Percentiles rank a stretch among this genome's conserved stretches.
Evolutionary conservation across 2,797 vertebrate species (phyloP).

Genomic region (Vespertilio murinus): DNA sequence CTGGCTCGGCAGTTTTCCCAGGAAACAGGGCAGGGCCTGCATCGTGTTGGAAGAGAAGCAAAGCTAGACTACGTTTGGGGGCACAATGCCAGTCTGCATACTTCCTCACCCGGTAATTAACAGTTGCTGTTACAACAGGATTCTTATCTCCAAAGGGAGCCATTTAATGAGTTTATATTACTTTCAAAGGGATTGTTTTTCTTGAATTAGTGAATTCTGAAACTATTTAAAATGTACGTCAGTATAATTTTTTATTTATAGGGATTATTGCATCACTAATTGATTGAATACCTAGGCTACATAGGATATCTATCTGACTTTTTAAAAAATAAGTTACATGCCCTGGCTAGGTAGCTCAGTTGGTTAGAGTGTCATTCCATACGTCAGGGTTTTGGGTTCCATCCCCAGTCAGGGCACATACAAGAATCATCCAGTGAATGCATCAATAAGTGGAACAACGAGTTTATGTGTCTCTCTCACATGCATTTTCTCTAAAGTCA

Average conservation of each 20-base stretch:
- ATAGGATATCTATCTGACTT: conserved; percentile 18
- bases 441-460: background rate
- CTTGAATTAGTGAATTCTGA: background rate
- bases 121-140: background rate
- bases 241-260: conserved; percentile 25
- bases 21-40: background rate
- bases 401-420: background rate
- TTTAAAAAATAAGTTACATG: background rate
- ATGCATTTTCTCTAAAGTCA: background rate
- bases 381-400: background rate
- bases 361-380: background rate
- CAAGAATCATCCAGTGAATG: background rate
- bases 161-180: conserved; percentile 8
- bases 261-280: background rate
- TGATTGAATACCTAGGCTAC: background rate
- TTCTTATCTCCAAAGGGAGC: background rate
- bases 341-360: background rate
- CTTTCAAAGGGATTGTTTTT: conserved; percentile 29
- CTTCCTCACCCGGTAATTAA: conserved; percentile 19
- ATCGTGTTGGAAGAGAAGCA: background rate
- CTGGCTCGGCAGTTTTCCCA: conserved; percentile 11
- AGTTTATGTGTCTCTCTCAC: background rate
- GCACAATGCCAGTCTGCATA: background rate
- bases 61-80: background rate
- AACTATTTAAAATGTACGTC: conserved; percentile 4